Base-by-base conservation (phyloP, 1,140 invertebrate species). In the Chrysomallon squamiferum region DNA sequence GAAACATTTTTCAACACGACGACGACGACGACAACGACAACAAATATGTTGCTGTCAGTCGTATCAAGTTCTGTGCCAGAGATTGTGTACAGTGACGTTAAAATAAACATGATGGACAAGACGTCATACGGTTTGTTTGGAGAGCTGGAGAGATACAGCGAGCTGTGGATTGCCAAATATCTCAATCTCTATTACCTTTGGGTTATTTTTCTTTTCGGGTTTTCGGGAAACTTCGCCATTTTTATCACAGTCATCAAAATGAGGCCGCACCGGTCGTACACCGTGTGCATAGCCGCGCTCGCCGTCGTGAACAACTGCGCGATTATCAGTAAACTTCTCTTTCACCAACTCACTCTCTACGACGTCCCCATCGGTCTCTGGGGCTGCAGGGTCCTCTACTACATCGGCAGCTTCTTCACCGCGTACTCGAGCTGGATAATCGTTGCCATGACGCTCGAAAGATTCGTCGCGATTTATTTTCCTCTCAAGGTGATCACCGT, bases 351-450 rank as follows among this genome's bases (percentile, higher is more conserved):
- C n/a, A 75, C 72, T 4, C 20, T 59, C 3, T 35, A 66, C 49
- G 45, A 71, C 30, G 50, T 75, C 22, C 59, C 57, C 18, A 52
- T 79, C 25, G 71, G 64, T n/a, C 63, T 74, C 32, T 35, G 9
- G 22, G 62, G 69, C 4, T 79, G 77, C 38, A 69, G 71, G 62
- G 33, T 69, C 3, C 58, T 81, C 25, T 67, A 74, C 35, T 74
- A 77, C 49, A 27, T 68, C 3, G 76, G 73, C 27, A 72, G 73
- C 35, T 72, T 73, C 45, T 71, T 71, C 22, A 68, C 71, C 58
- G 71, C 66, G 43, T 79, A 75, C 60, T 62, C 76, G 27, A 81
- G 75, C 65, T 81, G 79, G 79, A 71, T 81, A 27, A 62, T 81
- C 9, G 79, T 81, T 20, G 72, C 72, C 49, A 78, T 81, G 76